Evolutionary conservation across 2,797 vertebrate genomes (phyloP).

Genomic region (Melanotaenia maccullochi): DNA sequence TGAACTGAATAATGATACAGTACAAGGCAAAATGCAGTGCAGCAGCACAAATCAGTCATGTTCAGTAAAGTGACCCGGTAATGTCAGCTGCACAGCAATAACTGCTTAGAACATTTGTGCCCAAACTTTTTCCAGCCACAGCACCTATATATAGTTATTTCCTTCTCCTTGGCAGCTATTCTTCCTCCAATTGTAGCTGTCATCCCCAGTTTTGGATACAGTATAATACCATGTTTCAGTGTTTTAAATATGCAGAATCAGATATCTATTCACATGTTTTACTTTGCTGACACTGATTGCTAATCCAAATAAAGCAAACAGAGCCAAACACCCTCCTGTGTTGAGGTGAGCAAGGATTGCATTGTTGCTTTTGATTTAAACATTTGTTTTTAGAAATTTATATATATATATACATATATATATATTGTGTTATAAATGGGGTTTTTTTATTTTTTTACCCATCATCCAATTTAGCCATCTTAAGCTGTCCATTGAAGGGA

Average conservation of each 20-base stretch:
- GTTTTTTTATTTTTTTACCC: no score
- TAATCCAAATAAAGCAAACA: no score
- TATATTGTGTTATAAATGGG: no score
- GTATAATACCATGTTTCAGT: neutral
- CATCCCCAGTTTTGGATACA: neutral
- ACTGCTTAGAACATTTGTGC: neutral
- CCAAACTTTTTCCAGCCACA: constrained; percentile 1
- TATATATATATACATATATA: no score
- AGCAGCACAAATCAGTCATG: constrained; percentile 7
- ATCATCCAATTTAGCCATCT: neutral
- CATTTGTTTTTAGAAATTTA: no score
- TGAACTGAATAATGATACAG: neutral
- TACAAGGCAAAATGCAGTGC: neutral
- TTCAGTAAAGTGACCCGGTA: neutral
- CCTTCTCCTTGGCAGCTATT: neutral
- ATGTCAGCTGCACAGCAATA: constrained; percentile 6
- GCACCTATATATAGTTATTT: neutral
- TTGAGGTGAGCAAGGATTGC: no score
- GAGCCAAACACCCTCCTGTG: no score
- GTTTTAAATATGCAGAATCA: neutral
- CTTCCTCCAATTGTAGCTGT: neutral
- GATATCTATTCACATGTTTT: neutral
- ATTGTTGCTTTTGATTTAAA: no score
- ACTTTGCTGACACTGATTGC: no score
- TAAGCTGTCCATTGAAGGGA: neutral